These are phyloP conservation scores for Cervus canadensis DNA, from an alignment of 2,113 vertebrate genomes.

Conservation along the genomic window DNA sequence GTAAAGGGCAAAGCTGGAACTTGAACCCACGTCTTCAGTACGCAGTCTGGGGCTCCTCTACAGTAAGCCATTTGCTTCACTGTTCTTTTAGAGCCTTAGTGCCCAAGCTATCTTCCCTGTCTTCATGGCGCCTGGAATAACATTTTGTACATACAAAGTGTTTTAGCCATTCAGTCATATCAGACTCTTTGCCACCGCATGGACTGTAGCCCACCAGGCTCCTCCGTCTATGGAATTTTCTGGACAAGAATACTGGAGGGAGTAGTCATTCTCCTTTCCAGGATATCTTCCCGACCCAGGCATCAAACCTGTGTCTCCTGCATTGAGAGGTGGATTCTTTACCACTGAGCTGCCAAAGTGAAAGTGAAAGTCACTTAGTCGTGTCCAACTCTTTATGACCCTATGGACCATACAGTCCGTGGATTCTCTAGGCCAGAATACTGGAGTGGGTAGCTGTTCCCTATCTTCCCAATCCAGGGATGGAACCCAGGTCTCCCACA, in stretches of 20 bases:
- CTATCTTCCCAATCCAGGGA: not conserved
- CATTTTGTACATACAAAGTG: not conserved
- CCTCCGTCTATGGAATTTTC: not conserved
- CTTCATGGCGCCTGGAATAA: not conserved
- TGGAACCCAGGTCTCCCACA: not conserved
- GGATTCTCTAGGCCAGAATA: not conserved
- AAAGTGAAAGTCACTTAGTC: not conserved
- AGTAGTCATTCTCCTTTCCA: not conserved
- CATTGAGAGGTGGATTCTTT: not conserved
- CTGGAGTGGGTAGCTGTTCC: not conserved
- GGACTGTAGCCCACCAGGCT: not conserved
- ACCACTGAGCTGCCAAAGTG: not conserved
- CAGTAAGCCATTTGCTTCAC: not conserved
- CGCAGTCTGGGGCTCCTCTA: not conserved
- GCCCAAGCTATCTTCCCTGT: not conserved
- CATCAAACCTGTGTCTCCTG: not conserved
- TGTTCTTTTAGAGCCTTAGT: not conserved
- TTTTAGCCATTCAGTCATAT: not conserved
- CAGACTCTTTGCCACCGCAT: not conserved
- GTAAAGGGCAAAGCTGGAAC: not conserved
- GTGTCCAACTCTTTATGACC: fast-evolving
- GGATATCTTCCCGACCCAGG: not conserved
- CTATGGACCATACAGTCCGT: not conserved
- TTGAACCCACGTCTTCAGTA: not conserved
- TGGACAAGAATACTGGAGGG: not conserved